These are phyloP conservation scores for Equus przewalskii DNA, from an alignment of 2,113 vertebrate genomes.

Conservation along the genomic window DNA sequence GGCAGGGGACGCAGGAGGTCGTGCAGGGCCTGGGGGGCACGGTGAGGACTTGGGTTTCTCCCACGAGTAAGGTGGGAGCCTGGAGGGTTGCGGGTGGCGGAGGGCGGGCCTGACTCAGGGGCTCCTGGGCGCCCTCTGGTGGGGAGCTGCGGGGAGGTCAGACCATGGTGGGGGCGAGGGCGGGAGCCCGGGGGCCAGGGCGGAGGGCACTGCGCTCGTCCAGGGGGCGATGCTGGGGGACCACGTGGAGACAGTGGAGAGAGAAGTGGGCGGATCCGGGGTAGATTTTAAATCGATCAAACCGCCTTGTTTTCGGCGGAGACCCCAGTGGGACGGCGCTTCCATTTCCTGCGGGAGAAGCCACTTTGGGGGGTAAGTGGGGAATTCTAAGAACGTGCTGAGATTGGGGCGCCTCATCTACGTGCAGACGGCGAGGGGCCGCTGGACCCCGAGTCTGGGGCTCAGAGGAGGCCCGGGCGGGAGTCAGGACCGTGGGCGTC, in stretches of 20 bases:
- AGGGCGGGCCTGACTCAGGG: not conserved
- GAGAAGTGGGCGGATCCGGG: not conserved
- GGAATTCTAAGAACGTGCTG: not conserved
- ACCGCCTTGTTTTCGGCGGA: not conserved
- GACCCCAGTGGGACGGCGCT: not conserved
- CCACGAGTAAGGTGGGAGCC: not conserved
- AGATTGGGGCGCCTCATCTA: no score
- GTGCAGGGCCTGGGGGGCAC: not conserved
- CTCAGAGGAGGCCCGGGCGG: not conserved
- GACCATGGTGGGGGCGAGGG: not conserved
- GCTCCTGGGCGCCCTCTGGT: not conserved
- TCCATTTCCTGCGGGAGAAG: not conserved
- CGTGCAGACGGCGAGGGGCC: not conserved
- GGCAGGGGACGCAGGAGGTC: accelerated
- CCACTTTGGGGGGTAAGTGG: not conserved
- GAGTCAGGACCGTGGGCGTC: not conserved
- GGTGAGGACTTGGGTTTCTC: not conserved
- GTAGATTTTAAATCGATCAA: not conserved
- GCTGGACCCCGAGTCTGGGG: not conserved
- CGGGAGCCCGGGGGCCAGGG: not conserved
- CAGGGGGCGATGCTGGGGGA: not conserved
- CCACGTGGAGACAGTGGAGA: not conserved
- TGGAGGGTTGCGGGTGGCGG: not conserved
- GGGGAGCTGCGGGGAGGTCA: not conserved
- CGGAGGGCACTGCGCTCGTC: not conserved